phyloP scores from a whole-genome alignment of 2,888 invertebrate genomes.

The Epinotia nisella region DNA sequence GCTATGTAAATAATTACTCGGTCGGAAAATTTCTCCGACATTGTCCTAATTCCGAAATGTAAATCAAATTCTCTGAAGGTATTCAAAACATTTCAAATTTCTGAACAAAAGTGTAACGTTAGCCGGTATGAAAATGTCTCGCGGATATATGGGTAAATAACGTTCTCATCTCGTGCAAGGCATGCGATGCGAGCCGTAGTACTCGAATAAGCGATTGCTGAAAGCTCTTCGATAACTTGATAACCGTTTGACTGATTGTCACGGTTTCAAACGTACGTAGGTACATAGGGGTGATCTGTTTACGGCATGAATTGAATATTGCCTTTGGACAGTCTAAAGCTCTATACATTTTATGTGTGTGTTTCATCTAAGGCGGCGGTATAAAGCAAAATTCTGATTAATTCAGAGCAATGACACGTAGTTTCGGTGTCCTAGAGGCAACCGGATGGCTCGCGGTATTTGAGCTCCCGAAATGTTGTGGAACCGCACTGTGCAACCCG shows the following conservation, averaged over 20 bases:
- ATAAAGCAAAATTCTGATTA: not conserved
- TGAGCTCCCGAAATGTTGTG: no score
- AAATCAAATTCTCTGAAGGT: conserved; percentile 53
- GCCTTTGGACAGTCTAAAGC: not conserved
- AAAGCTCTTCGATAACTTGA: conserved; percentile 42
- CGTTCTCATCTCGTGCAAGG: conserved; percentile 16
- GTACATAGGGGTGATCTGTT: conserved; percentile 36
- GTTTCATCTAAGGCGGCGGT: not conserved
- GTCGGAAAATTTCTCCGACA: conserved; percentile 57
- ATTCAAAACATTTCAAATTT: conserved; percentile 50
- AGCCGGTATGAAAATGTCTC: conserved; percentile 3
- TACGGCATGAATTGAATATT: conserved; percentile 19
- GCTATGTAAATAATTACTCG: conserved; percentile 61
- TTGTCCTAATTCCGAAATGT: conserved; percentile 59
- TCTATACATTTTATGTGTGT: not conserved
- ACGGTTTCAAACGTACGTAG: conserved; percentile 15
- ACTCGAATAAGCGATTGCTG: conserved; percentile 33
- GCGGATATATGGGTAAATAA: conserved; percentile 17
- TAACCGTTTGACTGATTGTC: conserved; percentile 40
- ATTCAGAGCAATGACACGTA: no score
- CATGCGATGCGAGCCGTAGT: conserved; percentile 32
- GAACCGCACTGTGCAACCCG: no score
- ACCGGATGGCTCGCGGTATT: no score
- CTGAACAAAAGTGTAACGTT: conserved; percentile 20
- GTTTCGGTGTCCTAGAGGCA: no score